Conservation (phyloP, 2,888 invertebrate genomes). For the Nemoura dubitans region DNA sequence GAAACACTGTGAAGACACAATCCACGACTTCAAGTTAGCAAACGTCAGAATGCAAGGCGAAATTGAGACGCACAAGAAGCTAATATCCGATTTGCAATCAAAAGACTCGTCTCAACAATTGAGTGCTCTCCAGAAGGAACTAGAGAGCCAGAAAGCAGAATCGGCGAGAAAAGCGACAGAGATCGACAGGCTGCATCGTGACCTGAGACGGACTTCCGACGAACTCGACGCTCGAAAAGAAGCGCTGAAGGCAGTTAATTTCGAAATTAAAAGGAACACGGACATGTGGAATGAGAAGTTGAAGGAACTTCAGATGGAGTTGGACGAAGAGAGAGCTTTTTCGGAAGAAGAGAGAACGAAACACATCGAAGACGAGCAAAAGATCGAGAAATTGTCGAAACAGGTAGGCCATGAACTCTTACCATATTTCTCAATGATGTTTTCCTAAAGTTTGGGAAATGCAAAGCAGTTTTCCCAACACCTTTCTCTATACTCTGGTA, state of each 20-base stretch:
- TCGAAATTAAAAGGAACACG: constrained; percentile 47
- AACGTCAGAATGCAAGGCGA: constrained; percentile 15
- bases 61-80: constrained; percentile 35
- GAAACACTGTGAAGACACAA: constrained; percentile 2
- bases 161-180: constrained; percentile 16
- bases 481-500: no score
- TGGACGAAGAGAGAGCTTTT: constrained; percentile 60
- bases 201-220: constrained; percentile 46
- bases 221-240: constrained; percentile 44
- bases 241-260: constrained; percentile 42
- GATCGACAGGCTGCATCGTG: constrained; percentile 13
- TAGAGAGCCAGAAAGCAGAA: constrained; percentile 36
- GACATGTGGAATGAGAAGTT: constrained; percentile 49
- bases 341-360: constrained; percentile 63
- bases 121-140: neutral
- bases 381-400: constrained; percentile 78
- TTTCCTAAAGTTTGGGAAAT: no score
- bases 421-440: no score
- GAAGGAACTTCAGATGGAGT: constrained; percentile 52
- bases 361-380: constrained; percentile 70
- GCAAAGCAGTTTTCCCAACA: no score
- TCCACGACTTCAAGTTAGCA: constrained; percentile 13
- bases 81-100: neutral
- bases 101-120: neutral
- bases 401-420: constrained; percentile 61